These are phyloP conservation scores for Trichoplusia ni DNA, from an alignment of 1,140 invertebrate species.

Conservation along the genomic window DNA sequence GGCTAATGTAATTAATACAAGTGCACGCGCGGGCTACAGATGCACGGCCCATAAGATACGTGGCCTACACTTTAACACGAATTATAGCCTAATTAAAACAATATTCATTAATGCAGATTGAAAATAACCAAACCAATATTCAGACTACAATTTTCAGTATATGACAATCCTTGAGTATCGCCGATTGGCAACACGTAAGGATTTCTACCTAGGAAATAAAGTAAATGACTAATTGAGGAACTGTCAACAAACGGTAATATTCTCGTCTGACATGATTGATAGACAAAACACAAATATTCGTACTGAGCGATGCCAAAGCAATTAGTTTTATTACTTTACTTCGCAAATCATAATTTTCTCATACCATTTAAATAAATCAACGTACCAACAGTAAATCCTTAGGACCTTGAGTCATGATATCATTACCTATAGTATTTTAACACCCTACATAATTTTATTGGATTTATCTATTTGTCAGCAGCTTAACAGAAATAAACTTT, in stretches of 20 bases:
- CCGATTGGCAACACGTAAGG: too few species aligned
- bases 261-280: neutral
- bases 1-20: slow-evolving; percentile 73
- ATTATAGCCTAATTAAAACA: slow-evolving; percentile 8
- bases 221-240: neutral
- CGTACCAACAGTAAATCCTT: neutral
- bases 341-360: slow-evolving; percentile 1
- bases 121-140: too few species aligned
- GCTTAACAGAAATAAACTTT: neutral
- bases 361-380: slow-evolving; percentile 15
- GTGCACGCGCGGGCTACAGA: slow-evolving; percentile 57
- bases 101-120: neutral
- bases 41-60: slow-evolving; percentile 45
- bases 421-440: slow-evolving; percentile 10
- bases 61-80: slow-evolving; percentile 8
- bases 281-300: neutral
- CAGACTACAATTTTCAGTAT: too few species aligned
- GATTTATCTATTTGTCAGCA: slow-evolving; percentile 2
- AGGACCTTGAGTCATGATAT: neutral
- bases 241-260: neutral
- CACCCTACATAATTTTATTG: neutral
- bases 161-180: too few species aligned
- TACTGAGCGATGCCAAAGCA: slow-evolving; percentile 5
- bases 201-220: too few species aligned
- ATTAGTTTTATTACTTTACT: slow-evolving; percentile 18